Base-by-base conservation (phyloP, 2,113 vertebrate species). In the Aegithalos caudatus region DNA sequence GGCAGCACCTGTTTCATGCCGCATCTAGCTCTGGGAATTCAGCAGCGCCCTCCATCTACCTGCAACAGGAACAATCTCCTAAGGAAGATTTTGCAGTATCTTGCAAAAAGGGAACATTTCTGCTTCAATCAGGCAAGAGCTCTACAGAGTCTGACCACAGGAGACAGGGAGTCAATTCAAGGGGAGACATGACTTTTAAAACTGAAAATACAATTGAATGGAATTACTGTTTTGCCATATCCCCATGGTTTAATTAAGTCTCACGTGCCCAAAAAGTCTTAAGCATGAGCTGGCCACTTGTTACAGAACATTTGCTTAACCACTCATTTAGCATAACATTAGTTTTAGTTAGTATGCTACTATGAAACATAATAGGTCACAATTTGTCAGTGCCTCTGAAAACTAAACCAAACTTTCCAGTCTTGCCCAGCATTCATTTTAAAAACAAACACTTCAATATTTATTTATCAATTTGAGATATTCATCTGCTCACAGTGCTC, bases 371-470 rank as follows among this genome's bases (percentile, higher is more conserved):
- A 96, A 77, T 2, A 91, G 28, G 56, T 67, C 45, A n/a, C 33
- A 84, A 42, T 83, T 82, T 80, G 37, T 40, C 64, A 72, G 37
- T 28, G 51, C 16, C 61, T 79, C 60, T 74, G 77, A 95, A 73
- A 51, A 81, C 31, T 74, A 91, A 95, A 92, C 28, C 57, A 56
- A 94, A 90, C 22, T 83, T 56, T 69, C 71, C 66, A 73, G 60
- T 44, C 92, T 83, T 79, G 72, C 47, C 47, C 31, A 56, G 53
- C 24, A 88, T 87, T 76, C 83, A 85, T 83, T 86, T 96, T 80
- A 67, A 95, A 95, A 80, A 81, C 51, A 95, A 94, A 93, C 61
- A 91, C 57, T 70, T 95, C 45, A 47, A n/a, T 85, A 90, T 93
- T 96, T 90, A 90, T 89, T 92, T 84, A 96, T 86, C 67, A 86